A percentile compares a stretch with the other conserved stretches of the same genome.
These are phyloP conservation scores for Amazona vittata DNA, from an alignment of 2,113 vertebrate species.

Conservation along the genomic window DNA sequence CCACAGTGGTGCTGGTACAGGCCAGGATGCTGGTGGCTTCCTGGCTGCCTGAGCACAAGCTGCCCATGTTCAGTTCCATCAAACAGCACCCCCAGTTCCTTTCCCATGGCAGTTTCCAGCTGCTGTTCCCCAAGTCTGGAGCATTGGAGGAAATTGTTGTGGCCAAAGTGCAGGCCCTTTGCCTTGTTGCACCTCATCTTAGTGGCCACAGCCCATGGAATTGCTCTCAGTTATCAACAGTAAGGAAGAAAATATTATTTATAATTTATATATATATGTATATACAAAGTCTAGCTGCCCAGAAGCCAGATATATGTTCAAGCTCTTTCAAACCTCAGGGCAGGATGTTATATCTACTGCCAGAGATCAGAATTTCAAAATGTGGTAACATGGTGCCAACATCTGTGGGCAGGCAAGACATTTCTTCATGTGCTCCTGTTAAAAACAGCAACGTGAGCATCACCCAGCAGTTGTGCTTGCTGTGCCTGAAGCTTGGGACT, in stretches of 20 bases:
- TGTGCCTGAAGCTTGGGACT: neutral
- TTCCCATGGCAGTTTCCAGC: too few relatives aligned
- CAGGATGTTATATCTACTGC: neutral
- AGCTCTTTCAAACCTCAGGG: neutral
- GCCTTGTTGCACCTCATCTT: too few relatives aligned
- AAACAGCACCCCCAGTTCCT: too few relatives aligned
- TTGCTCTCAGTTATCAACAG: neutral
- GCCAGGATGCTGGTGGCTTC: too few relatives aligned
- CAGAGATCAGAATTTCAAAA: neutral
- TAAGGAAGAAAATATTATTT: neutral
- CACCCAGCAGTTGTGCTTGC: rapidly evolving
- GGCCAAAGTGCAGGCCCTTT: too few relatives aligned
- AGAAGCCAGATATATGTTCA: neutral
- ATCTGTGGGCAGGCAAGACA: neutral
- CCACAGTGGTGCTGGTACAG: too few relatives aligned
- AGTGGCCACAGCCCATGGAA: too few relatives aligned
- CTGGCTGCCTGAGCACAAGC: too few relatives aligned
- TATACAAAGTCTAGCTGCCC: neutral
- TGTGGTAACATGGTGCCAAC: neutral
- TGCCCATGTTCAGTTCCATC: too few relatives aligned
- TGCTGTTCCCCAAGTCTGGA: too few relatives aligned
- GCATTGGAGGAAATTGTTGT: too few relatives aligned
- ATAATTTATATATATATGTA: neutral
- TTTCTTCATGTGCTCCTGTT: neutral
- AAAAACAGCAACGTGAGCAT: neutral